Conservation (phyloP, 2,888 invertebrate genomes). For the Sericinus montela region DNA sequence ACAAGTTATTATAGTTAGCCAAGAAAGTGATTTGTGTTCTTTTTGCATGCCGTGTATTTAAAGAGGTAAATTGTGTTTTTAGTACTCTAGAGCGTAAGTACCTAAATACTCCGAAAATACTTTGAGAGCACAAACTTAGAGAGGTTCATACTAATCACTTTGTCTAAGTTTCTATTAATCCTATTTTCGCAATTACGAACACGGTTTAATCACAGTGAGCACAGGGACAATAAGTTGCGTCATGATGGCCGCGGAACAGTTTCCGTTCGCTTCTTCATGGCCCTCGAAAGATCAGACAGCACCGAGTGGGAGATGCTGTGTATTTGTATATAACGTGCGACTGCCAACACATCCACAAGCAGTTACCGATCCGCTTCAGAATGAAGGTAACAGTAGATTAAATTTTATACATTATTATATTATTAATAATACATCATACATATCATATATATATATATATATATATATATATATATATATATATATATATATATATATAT, state of each 20-base stretch:
- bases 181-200: slow-evolving; percentile 28
- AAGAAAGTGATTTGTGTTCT: too few species aligned
- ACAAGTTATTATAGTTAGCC: too few species aligned
- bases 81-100: too few species aligned
- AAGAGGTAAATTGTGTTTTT: too few species aligned
- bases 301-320: slow-evolving; percentile 62
- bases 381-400: slow-evolving; percentile 62
- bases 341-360: slow-evolving; percentile 56
- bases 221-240: slow-evolving; percentile 66
- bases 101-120: too few species aligned
- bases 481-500: too few species aligned
- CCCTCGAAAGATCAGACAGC: slow-evolving; percentile 36
- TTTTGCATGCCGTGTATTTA: too few species aligned
- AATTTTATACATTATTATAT: neutral
- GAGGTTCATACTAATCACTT: too few species aligned
- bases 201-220: slow-evolving; percentile 28
- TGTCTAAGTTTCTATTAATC: slow-evolving; percentile 16
- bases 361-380: slow-evolving; percentile 66
- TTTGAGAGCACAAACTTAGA: too few species aligned
- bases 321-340: slow-evolving; percentile 64
- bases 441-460: too few species aligned
- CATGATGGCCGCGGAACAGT: slow-evolving; percentile 51
- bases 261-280: slow-evolving; percentile 63
- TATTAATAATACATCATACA: too few species aligned
- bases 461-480: too few species aligned